Evolutionary conservation across 2,113 vertebrate genomes (phyloP).

Genomic region (Notarius lentiginosus): DNA sequence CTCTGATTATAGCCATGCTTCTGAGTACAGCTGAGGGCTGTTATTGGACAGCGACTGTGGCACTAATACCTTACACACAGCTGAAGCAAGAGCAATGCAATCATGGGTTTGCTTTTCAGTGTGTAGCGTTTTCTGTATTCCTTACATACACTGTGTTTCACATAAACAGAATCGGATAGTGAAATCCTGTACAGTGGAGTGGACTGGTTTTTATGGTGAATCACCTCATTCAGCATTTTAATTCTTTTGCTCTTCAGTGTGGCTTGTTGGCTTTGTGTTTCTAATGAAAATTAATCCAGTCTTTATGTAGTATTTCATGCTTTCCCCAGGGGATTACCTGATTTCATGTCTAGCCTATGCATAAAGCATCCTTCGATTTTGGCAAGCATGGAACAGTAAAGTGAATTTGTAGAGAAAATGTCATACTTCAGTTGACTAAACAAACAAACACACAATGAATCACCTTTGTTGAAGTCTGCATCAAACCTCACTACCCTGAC

Average conservation of each 20-base stretch:
- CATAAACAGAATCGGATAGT: too few species aligned
- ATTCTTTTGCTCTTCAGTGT: neutral
- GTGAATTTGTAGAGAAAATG: neutral
- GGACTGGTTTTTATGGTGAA: too few species aligned
- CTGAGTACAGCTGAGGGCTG: neutral
- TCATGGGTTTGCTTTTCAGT: neutral
- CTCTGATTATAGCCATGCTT: neutral
- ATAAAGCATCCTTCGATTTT: neutral
- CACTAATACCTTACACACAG: neutral
- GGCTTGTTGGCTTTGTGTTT: neutral
- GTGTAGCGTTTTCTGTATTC: neutral
- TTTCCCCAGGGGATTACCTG: neutral
- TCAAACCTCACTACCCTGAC: neutral
- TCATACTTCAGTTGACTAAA: neutral
- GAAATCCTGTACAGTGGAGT: too few species aligned
- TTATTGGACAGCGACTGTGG: neutral
- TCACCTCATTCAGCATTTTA: too few species aligned
- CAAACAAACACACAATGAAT: neutral
- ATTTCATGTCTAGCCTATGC: neutral
- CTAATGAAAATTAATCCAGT: neutral
- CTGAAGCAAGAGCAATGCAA: neutral
- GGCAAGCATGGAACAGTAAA: neutral
- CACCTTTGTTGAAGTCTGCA: neutral
- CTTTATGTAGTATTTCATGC: neutral
- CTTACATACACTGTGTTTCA: too few species aligned